phyloP scores from a whole-genome alignment of 2,888 invertebrate species.

The Drosophila maculinotata region DNA sequence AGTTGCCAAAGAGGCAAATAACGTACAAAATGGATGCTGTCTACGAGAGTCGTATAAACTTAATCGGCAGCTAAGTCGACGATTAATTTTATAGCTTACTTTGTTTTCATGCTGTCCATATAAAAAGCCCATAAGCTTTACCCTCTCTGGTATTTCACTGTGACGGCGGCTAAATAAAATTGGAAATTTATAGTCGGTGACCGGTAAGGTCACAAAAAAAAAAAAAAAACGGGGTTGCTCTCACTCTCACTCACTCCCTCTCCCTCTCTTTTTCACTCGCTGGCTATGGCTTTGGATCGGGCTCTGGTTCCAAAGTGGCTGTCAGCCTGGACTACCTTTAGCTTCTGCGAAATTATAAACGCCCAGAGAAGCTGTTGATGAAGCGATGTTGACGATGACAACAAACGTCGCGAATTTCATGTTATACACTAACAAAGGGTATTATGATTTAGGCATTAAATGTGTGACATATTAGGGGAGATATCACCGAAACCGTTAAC shows the following conservation, averaged over 20 bases:
- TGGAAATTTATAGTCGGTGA: constrained; percentile 74
- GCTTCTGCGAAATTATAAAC: constrained; percentile 69
- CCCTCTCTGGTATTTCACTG: constrained; percentile 14
- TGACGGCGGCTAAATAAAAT: constrained; percentile 70
- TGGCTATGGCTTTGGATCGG: not conserved
- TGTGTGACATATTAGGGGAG: too few species aligned
- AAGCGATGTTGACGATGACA: constrained; percentile 21
- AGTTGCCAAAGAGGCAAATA: constrained; percentile 12
- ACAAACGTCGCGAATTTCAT: constrained; percentile 39
- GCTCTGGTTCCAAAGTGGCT: constrained; percentile 30
- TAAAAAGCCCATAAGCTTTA: constrained; percentile 61
- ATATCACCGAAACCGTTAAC: too few species aligned
- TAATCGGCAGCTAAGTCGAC: constrained; percentile 72
- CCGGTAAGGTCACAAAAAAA: constrained; percentile 28
- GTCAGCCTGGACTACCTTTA: constrained; percentile 58
- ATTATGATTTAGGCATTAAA: not conserved
- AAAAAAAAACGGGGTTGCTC: constrained; percentile 3
- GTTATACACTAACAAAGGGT: constrained; percentile 16
- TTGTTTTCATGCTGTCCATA: constrained; percentile 68
- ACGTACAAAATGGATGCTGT: constrained; percentile 61
- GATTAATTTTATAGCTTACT: constrained; percentile 79
- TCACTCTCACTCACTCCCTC: constrained; percentile 1
- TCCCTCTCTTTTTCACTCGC: not conserved
- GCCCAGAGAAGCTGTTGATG: constrained; percentile 23
- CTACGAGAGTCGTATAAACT: constrained; percentile 54